Percentiles rank a stretch among this genome's conserved stretches.
phyloP scores from a whole-genome alignment of 2,888 invertebrate genomes.

The Mactromeris polynyma region DNA sequence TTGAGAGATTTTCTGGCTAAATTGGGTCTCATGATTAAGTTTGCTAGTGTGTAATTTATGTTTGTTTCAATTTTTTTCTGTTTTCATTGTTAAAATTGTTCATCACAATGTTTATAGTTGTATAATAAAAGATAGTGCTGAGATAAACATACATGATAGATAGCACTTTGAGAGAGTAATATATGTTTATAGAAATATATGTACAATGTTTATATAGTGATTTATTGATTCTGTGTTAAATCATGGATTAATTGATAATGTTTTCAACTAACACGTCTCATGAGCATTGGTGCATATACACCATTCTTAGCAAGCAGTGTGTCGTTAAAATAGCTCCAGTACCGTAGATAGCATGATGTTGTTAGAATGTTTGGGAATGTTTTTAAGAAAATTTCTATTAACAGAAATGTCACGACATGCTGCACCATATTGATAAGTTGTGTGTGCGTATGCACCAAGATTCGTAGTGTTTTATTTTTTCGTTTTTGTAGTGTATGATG shows the following conservation, averaged over 20 bases:
- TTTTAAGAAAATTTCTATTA: not conserved
- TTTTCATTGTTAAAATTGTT: not conserved
- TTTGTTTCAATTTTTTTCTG: not conserved
- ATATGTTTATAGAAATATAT: not conserved
- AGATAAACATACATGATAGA: not conserved
- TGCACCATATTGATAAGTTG: not conserved
- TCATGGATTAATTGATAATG: not conserved
- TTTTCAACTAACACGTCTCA: conserved; percentile 7
- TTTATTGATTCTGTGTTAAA: not conserved
- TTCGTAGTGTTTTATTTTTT: conserved; percentile 2
- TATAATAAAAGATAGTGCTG: not conserved
- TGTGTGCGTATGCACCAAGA: conserved; percentile 11
- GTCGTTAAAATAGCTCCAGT: not conserved
- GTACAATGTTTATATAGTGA: not conserved
- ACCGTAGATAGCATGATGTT: not conserved
- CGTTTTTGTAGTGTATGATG: conserved; percentile 26
- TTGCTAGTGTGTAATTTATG: not conserved
- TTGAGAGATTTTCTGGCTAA: not conserved
- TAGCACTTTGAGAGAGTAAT: not conserved
- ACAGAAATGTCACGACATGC: not conserved
- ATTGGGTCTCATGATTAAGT: not conserved
- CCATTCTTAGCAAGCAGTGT: not conserved
- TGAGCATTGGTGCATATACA: conserved; percentile 22
- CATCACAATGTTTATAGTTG: not conserved
- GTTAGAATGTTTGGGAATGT: not conserved